A percentile compares a stretch with the other conserved stretches of the same genome.
These are phyloP conservation scores for Sinelater perroti DNA, from an alignment of 2,888 invertebrate genomes.

Conservation along the genomic window DNA sequence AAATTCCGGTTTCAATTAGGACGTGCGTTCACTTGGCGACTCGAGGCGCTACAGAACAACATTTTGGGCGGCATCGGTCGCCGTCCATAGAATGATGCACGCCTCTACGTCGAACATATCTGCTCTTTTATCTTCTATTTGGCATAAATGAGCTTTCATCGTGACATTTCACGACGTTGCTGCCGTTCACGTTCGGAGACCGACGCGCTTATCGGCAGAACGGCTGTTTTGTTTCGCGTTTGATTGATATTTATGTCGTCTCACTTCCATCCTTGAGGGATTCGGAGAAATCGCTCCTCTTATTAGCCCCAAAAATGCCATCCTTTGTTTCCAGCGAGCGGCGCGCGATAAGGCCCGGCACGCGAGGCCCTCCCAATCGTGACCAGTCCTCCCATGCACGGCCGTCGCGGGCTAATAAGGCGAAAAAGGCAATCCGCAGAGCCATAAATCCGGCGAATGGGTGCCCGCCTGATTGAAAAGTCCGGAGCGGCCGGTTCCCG, in stretches of 20 bases:
- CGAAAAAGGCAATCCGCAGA: constrained; percentile 23
- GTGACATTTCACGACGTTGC: constrained; percentile 26
- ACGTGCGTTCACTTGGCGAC: constrained; percentile 12
- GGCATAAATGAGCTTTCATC: constrained; percentile 25
- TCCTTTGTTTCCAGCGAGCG: constrained; percentile 5
- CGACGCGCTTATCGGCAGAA: constrained; percentile 13
- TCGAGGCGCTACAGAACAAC: neutral
- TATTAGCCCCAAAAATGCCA: neutral
- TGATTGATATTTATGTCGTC: constrained; percentile 38
- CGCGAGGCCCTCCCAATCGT: neutral
- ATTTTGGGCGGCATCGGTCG: constrained; percentile 24
- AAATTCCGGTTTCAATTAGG: too few relatives aligned
- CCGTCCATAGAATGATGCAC: constrained; percentile 22
- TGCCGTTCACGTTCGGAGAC: constrained; percentile 20
- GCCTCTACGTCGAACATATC: constrained; percentile 22
- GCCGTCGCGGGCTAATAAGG: constrained; percentile 11
- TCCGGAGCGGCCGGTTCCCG: constrained; percentile 5
- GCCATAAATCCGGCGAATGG: constrained; percentile 23
- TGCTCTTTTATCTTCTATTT: constrained; percentile 21
- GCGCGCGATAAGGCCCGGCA: neutral
- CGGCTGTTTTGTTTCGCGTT: constrained; percentile 23
- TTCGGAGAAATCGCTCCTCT: constrained; percentile 28
- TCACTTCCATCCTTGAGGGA: constrained; percentile 36
- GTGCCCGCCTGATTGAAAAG: constrained; percentile 20
- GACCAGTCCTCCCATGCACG: constrained; percentile 3